Conservation (phyloP, 2,888 invertebrate species). For the Horisme vitalbata region DNA sequence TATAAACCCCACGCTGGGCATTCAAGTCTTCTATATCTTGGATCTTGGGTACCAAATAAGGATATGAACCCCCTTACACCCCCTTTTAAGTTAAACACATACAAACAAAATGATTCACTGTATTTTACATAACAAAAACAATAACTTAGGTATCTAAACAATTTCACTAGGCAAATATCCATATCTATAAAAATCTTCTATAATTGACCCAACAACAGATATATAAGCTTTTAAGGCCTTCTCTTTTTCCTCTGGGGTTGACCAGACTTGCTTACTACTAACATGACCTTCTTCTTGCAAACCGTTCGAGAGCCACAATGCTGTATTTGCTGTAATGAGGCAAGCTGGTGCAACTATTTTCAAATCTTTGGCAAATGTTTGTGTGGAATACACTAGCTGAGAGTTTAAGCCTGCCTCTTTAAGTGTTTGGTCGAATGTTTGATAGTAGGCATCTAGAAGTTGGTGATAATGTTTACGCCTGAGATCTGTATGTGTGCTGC, state of each 20-base stretch:
- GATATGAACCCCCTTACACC: too few relatives aligned
- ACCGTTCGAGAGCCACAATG: conserved; percentile 66
- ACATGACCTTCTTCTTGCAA: conserved; percentile 72
- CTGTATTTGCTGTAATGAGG: conserved; percentile 67
- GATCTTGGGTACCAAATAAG: too few relatives aligned
- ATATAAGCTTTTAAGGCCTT: conserved; percentile 53
- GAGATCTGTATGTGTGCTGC: conserved; percentile 53
- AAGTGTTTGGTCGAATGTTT: conserved; percentile 48
- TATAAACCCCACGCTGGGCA: too few relatives aligned
- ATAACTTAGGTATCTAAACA: neutral
- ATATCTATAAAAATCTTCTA: conserved; percentile 59
- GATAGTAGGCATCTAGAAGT: conserved; percentile 57
- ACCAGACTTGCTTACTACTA: conserved; percentile 54
- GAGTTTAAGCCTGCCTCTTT: conserved; percentile 39
- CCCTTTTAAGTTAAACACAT: too few relatives aligned
- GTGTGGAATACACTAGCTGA: conserved; percentile 46
- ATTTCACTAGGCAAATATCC: conserved; percentile 44
- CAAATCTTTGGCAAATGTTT: conserved; percentile 58
- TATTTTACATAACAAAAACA: neutral
- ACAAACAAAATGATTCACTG: too few relatives aligned
- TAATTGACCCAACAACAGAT: conserved; percentile 50
- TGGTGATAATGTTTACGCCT: conserved; percentile 46
- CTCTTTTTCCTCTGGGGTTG: conserved; percentile 49
- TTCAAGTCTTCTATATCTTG: too few relatives aligned
- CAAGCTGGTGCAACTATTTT: conserved; percentile 60